phyloP scores from a whole-genome alignment of 2,888 invertebrate species.

The Pharmacophagus antenor region DNA sequence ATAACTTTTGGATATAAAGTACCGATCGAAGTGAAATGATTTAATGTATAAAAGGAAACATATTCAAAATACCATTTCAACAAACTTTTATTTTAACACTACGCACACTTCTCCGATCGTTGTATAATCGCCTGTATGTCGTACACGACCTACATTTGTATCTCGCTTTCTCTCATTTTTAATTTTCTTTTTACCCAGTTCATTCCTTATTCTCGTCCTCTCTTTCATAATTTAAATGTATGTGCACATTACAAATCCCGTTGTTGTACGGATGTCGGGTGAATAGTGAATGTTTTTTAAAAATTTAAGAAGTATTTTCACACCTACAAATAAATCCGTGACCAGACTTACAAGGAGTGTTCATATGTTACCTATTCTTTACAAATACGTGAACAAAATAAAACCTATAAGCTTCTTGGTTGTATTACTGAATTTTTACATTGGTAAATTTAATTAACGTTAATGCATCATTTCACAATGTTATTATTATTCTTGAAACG shows the following conservation, averaged over 20 bases:
- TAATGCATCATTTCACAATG: no score
- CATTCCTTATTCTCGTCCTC: neutral
- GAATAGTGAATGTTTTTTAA: neutral
- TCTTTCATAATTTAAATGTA: neutral
- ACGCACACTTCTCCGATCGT: neutral
- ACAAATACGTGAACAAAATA: slow-evolving; percentile 6
- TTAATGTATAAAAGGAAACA: no score
- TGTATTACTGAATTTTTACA: neutral
- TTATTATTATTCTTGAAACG: no score
- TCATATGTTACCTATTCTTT: slow-evolving; percentile 7
- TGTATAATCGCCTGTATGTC: neutral
- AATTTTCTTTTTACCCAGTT: neutral
- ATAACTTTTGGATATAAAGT: no score
- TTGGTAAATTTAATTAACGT: no score
- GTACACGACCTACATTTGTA: neutral
- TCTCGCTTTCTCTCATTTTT: neutral
- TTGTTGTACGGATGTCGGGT: neutral
- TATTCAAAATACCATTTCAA: neutral
- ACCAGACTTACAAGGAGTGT: neutral
- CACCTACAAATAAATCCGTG: neutral
- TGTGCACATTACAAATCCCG: neutral
- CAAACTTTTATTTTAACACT: neutral
- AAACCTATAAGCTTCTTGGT: neutral
- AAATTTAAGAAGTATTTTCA: neutral
- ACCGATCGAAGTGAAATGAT: no score